phyloP scores from a whole-genome alignment of 2,113 vertebrate genomes.

The Diphyllodes magnificus region DNA sequence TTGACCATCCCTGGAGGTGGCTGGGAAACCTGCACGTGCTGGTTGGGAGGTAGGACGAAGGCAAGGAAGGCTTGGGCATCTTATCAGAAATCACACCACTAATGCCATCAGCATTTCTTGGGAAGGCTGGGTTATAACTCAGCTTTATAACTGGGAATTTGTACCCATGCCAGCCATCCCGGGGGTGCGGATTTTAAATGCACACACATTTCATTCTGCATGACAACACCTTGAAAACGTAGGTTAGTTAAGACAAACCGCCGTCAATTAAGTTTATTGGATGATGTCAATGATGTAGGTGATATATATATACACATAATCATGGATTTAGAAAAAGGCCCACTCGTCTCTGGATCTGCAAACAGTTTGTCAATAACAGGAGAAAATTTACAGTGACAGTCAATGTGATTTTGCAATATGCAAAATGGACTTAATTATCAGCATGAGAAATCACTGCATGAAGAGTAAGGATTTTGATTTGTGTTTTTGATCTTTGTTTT shows the following conservation, averaged over 20 bases:
- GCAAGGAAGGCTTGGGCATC: neutral
- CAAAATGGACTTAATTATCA: conserved; percentile 64
- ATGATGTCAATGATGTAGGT: conserved; percentile 73
- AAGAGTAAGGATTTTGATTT: neutral
- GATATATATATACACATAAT: conserved; percentile 34
- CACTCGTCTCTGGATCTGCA: conserved; percentile 39
- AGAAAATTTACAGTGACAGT: conserved; percentile 67
- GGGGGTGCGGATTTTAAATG: conserved; percentile 70
- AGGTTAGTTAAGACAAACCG: conserved; percentile 76
- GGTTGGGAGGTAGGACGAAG: neutral
- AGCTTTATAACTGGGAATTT: conserved; percentile 57
- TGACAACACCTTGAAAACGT: conserved; percentile 66
- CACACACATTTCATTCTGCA: conserved; percentile 63
- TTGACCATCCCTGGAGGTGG: neutral
- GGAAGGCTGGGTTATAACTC: conserved; percentile 66
- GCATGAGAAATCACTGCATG: neutral
- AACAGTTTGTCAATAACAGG: conserved; percentile 67
- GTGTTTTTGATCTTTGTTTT: neutral
- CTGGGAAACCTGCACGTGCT: neutral
- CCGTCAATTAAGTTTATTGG: conserved; percentile 81
- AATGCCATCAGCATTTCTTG: neutral
- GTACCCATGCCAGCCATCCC: conserved; percentile 56
- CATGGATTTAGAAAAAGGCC: conserved; percentile 47
- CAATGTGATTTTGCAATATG: conserved; percentile 52
- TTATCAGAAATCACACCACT: neutral